Conservation (phyloP, 64 coral and sea anemone species). For the Hydrozoanthus tunicans region DNA sequence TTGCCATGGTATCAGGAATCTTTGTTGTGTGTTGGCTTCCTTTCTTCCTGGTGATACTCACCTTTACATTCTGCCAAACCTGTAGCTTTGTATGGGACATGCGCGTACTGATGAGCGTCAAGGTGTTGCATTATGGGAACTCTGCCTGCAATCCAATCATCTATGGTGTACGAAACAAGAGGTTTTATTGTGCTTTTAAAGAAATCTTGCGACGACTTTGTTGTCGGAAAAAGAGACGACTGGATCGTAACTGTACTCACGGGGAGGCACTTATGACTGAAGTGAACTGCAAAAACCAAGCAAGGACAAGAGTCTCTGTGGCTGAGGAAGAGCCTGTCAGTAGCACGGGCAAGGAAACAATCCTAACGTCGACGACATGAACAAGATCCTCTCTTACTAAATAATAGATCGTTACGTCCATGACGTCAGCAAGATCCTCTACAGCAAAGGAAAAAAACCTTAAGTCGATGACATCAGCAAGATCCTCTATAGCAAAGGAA, state of each 20-base stretch:
- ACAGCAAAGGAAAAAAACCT: too few relatives aligned
- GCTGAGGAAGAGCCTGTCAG: neutral
- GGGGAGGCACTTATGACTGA: neutral
- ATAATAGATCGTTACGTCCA: too few relatives aligned
- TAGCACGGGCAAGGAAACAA: too few relatives aligned
- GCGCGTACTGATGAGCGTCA: constrained; percentile 74
- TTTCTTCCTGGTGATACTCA: constrained; percentile 74
- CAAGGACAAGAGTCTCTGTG: neutral
- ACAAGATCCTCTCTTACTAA: too few relatives aligned
- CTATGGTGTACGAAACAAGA: constrained; percentile 77
- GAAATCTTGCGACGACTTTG: constrained; percentile 51
- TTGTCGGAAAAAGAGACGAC: constrained; percentile 2
- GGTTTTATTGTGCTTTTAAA: constrained; percentile 73
- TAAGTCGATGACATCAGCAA: too few relatives aligned
- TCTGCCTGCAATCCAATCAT: constrained; percentile 82
- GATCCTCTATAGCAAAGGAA: too few relatives aligned
- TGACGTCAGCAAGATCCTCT: too few relatives aligned
- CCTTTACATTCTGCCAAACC: constrained; percentile 56
- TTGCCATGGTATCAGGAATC: constrained; percentile 82
- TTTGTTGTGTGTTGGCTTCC: constrained; percentile 87
- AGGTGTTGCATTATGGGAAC: constrained; percentile 88
- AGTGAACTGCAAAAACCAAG: neutral
- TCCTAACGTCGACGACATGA: too few relatives aligned
- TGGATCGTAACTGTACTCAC: neutral
- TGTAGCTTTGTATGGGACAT: constrained; percentile 74